Evolutionary conservation across 2,888 invertebrate genomes (phyloP).

Genomic region (Parnassius apollo): DNA sequence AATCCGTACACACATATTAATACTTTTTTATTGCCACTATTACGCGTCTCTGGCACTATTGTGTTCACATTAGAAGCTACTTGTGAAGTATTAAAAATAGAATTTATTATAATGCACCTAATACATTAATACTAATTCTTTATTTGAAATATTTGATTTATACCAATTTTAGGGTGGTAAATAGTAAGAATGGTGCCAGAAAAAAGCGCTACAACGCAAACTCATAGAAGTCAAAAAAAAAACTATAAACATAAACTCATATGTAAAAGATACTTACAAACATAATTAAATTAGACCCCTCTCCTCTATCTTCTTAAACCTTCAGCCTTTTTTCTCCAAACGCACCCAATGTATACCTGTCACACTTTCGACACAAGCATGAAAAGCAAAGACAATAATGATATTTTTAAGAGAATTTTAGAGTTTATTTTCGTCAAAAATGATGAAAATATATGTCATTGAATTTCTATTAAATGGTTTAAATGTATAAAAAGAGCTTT

Average conservation of each 20-base stretch:
- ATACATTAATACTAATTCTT: slow-evolving; percentile 49
- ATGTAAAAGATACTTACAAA: too few species aligned
- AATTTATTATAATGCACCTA: slow-evolving; percentile 60
- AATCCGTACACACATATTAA: slow-evolving; percentile 44
- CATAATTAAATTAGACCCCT: too few species aligned
- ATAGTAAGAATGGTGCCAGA: too few species aligned
- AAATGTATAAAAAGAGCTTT: neutral
- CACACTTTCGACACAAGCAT: slow-evolving; percentile 18
- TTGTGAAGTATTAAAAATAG: slow-evolving; percentile 71
- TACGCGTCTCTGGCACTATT: slow-evolving; percentile 48
- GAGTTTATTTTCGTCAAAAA: neutral
- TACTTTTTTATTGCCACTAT: slow-evolving; percentile 60
- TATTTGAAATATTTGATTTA: slow-evolving; percentile 21
- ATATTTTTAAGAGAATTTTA: neutral
- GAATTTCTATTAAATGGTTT: neutral
- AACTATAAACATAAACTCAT: too few species aligned
- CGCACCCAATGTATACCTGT: slow-evolving; percentile 30
- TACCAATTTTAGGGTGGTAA: slow-evolving; percentile 17
- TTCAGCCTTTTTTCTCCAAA: too few species aligned
- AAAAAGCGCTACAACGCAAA: too few species aligned
- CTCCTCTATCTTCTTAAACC: too few species aligned
- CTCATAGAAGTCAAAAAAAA: too few species aligned
- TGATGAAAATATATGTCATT: neutral
- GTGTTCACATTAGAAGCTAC: slow-evolving; percentile 50
- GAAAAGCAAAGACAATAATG: slow-evolving; percentile 15